Conservation (phyloP, 2,113 vertebrate genomes). For the Ctenodactylus gundi region DNA sequence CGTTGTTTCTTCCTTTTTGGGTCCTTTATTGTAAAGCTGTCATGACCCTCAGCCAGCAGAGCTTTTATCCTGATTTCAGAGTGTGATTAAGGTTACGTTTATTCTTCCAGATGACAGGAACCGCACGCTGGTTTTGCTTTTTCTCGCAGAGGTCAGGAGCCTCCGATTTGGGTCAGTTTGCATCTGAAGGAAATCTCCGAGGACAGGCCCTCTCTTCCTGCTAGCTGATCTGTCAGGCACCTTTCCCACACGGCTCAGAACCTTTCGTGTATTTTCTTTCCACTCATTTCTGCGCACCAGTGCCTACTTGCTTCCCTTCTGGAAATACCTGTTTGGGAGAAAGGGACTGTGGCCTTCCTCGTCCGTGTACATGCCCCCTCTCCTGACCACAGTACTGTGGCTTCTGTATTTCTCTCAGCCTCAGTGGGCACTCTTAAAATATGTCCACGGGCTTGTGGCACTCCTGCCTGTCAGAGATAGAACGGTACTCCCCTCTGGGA, state of each 20-base stretch:
- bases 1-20: not conserved
- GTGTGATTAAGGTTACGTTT: not conserved
- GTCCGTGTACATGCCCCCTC: too few species aligned
- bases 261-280: not conserved
- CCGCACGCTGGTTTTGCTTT: not conserved
- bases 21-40: not conserved
- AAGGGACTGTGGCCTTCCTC: not conserved
- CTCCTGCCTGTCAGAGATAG: not conserved
- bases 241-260: not conserved
- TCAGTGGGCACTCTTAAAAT: not conserved
- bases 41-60: not conserved
- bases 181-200: conserved; percentile 31
- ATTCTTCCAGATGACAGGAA: conserved; percentile 19
- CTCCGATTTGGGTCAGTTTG: conserved; percentile 34
- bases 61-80: conserved; percentile 38
- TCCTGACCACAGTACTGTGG: not conserved
- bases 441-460: not conserved
- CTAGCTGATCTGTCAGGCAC: conserved; percentile 10
- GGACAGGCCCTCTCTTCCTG: conserved; percentile 18
- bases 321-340: not conserved
- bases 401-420: not conserved
- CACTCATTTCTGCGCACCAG: not conserved
- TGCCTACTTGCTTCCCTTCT: not conserved
- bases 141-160: conserved; percentile 6
- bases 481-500: not conserved